These are phyloP conservation scores for Tragulus kanchil DNA, from an alignment of 2,113 vertebrate genomes.

Conservation along the genomic window DNA sequence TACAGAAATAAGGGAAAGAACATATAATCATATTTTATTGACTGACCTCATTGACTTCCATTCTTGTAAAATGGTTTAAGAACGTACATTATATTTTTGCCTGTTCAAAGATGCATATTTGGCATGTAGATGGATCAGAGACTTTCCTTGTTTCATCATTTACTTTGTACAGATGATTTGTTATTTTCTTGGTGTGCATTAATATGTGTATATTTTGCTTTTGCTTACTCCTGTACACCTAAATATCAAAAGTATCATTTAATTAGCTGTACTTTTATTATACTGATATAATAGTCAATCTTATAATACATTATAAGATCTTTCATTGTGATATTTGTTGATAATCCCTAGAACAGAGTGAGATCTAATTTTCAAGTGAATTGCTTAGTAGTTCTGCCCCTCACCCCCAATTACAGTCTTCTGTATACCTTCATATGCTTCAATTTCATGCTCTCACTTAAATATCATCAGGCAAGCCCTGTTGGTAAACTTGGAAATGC, in stretches of 20 bases:
- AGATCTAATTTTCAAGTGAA: neutral
- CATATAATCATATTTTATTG: constrained; percentile 57
- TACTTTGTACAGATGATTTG: constrained; percentile 67
- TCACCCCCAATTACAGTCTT: neutral
- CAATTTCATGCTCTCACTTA: neutral
- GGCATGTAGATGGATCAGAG: constrained; percentile 58
- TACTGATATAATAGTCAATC: neutral
- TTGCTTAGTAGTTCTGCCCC: neutral
- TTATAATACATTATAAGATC: neutral
- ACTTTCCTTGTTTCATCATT: constrained; percentile 67
- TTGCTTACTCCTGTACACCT: neutral
- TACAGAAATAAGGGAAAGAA: neutral
- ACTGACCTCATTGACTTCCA: constrained; percentile 69
- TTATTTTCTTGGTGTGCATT: neutral
- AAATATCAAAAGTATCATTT: constrained; percentile 32
- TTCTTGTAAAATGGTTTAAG: constrained; percentile 72
- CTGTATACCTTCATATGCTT: neutral
- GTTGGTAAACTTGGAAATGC: neutral
- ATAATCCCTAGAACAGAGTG: neutral
- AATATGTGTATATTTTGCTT: neutral
- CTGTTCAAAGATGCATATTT: constrained; percentile 63
- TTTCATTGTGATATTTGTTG: neutral
- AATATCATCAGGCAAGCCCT: neutral
- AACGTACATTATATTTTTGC: constrained; percentile 77
- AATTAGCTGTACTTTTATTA: neutral